Evolutionary conservation across 64 coral and sea anemone genomes (phyloP).

Genomic region (Pachyseris speciosa): DNA sequence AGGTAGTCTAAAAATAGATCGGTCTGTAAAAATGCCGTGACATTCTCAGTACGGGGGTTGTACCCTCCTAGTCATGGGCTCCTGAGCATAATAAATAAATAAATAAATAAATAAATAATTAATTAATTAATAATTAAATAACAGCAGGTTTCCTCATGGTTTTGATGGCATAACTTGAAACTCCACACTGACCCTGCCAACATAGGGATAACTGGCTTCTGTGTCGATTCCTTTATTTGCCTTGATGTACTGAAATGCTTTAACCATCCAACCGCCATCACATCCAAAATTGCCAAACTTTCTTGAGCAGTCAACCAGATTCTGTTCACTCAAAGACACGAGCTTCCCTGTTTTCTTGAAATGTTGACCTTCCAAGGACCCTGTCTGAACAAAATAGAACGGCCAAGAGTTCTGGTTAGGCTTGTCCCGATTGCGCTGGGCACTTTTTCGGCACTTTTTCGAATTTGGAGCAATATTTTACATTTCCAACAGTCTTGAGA

Average conservation of each 20-base stretch:
- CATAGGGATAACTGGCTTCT: slow-evolving; percentile 90
- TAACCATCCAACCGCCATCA: slow-evolving; percentile 92
- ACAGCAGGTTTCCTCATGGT: too few species aligned
- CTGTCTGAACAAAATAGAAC: slow-evolving; percentile 59
- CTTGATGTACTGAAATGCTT: slow-evolving; percentile 94
- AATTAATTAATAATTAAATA: too few species aligned
- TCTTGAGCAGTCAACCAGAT: slow-evolving; percentile 91
- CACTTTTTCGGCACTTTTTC: not conserved
- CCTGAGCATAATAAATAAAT: too few species aligned
- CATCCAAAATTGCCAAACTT: slow-evolving; percentile 95
- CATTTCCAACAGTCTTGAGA: too few species aligned
- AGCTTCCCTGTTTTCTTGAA: slow-evolving; percentile 95
- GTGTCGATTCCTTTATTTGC: slow-evolving; percentile 94
- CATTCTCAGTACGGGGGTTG: too few species aligned
- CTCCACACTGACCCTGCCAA: slow-evolving; percentile 33
- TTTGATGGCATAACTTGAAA: too few species aligned
- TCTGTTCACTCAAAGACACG: slow-evolving; percentile 95
- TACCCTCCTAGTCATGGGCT: too few species aligned
- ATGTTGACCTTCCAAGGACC: slow-evolving; percentile 94
- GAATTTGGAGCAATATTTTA: too few species aligned
- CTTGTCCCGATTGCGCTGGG: not conserved
- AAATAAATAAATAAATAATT: too few species aligned
- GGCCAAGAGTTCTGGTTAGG: not conserved
- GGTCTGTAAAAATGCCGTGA: too few species aligned
- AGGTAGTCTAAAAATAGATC: too few species aligned